Conservation (phyloP, 2,113 vertebrate genomes). For the Ctenomys sociabilis region DNA sequence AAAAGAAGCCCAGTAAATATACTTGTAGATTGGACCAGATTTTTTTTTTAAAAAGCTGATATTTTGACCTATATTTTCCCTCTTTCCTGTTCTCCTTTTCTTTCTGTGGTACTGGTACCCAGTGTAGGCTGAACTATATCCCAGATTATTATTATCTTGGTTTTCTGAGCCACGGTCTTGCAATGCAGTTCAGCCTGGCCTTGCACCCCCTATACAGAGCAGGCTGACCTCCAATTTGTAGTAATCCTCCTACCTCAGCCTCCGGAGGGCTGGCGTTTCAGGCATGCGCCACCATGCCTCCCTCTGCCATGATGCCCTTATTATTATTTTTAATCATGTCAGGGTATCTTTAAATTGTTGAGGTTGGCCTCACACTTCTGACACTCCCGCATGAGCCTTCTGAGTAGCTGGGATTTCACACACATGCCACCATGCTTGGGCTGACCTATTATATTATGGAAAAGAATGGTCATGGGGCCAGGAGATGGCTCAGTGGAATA, state of each 20-base stretch:
- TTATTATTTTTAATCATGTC: background rate
- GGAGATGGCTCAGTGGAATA: too few relatives aligned
- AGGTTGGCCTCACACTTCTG: background rate
- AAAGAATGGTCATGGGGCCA: background rate
- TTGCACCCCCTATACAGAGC: background rate
- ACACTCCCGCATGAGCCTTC: background rate
- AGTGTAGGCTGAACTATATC: background rate
- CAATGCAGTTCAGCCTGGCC: background rate
- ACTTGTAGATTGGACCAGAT: background rate
- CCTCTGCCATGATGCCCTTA: background rate
- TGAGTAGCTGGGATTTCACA: background rate
- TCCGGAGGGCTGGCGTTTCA: too few relatives aligned
- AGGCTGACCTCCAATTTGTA: too few relatives aligned
- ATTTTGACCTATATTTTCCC: background rate
- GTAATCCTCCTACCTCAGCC: too few relatives aligned
- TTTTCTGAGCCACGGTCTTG: background rate
- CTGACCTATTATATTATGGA: background rate
- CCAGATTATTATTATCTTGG: background rate
- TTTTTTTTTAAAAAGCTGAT: too few relatives aligned
- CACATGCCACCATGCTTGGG: background rate
- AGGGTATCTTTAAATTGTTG: background rate
- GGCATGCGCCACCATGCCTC: too few relatives aligned
- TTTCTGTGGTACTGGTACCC: background rate
- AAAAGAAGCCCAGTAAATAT: slow-evolving; percentile 44
- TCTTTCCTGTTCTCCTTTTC: background rate